These are phyloP conservation scores for Lateolabrax maculatus DNA, from an alignment of 2,797 vertebrate genomes.

Conservation along the genomic window DNA sequence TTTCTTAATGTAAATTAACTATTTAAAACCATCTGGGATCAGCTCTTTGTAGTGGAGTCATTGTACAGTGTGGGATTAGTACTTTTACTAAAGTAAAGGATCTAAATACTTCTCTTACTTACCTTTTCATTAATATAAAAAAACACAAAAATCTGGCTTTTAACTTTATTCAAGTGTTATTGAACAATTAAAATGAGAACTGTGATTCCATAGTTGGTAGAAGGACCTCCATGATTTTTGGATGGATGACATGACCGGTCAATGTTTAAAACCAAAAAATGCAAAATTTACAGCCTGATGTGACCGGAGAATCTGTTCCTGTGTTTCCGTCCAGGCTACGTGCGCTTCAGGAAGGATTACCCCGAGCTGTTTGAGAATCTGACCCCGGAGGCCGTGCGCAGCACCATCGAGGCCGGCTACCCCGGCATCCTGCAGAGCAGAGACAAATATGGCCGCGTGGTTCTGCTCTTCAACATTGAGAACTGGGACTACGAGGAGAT, in stretches of 20 bases:
- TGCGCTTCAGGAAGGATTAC: slow-evolving; percentile 95
- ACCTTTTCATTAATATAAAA: background rate
- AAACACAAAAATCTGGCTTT: background rate
- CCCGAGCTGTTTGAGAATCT: slow-evolving; percentile 96
- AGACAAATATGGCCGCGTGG: slow-evolving; percentile 95
- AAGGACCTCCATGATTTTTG: background rate
- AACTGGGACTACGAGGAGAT: slow-evolving; percentile 99
- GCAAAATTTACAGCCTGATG: background rate
- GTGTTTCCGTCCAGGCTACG: slow-evolving; percentile 87
- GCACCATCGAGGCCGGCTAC: slow-evolving; percentile 97
- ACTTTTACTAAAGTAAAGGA: too few species aligned
- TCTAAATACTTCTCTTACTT: background rate
- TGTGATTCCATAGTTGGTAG: background rate
- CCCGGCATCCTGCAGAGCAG: slow-evolving; percentile 93
- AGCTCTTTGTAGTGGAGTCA: too few species aligned
- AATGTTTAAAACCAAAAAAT: background rate
- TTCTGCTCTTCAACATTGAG: slow-evolving; percentile 98
- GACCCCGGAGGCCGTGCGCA: slow-evolving; percentile 93
- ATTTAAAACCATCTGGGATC: too few species aligned
- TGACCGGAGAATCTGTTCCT: background rate
- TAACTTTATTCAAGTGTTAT: too few species aligned
- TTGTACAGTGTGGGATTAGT: too few species aligned
- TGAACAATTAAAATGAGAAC: background rate
- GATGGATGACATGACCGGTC: background rate
- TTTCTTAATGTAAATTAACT: too few species aligned